These are phyloP conservation scores for Poeciliopsis turrubarensis DNA, from an alignment of 2,113 vertebrate species.

Conservation along the genomic window DNA sequence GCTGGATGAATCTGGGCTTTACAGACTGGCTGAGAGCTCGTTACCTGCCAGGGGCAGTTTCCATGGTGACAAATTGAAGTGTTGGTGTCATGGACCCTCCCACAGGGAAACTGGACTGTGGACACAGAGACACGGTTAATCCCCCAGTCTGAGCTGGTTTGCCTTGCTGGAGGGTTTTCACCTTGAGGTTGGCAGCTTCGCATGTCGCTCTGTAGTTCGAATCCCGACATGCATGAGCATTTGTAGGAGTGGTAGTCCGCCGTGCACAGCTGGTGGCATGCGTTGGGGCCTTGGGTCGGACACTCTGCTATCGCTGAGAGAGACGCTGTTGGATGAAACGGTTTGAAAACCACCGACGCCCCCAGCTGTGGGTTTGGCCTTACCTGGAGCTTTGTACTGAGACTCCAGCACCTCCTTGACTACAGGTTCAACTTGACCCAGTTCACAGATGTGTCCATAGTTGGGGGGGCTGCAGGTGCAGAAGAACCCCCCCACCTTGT, in stretches of 20 bases:
- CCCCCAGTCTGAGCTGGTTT: background rate
- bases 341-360: background rate
- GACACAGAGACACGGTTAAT: background rate
- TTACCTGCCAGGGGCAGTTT: slow-evolving; percentile 91
- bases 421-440: slow-evolving; percentile 39
- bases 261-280: slow-evolving; percentile 89
- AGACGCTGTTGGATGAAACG: background rate
- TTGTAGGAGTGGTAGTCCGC: slow-evolving; percentile 50
- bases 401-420: accelerated
- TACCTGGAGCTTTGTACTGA: slow-evolving; percentile 5
- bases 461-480: slow-evolving; percentile 81
- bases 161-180: slow-evolving; percentile 27
- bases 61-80: slow-evolving; percentile 37
- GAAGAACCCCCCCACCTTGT: slow-evolving; percentile 80
- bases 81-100: slow-evolving; percentile 30
- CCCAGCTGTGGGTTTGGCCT: background rate
- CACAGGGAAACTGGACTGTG: slow-evolving; percentile 74
- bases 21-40: slow-evolving; percentile 5
- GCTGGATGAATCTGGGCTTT: background rate
- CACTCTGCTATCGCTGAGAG: slow-evolving; percentile 82
- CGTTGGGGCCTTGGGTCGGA: slow-evolving; percentile 71
- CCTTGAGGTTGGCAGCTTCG: slow-evolving; percentile 83
- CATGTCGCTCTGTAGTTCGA: slow-evolving; percentile 79
- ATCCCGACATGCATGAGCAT: slow-evolving; percentile 87
- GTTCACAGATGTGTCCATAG: slow-evolving; percentile 83